phyloP scores from a whole-genome alignment of 2,113 vertebrate species.

The Cephalopterus ornatus region DNA sequence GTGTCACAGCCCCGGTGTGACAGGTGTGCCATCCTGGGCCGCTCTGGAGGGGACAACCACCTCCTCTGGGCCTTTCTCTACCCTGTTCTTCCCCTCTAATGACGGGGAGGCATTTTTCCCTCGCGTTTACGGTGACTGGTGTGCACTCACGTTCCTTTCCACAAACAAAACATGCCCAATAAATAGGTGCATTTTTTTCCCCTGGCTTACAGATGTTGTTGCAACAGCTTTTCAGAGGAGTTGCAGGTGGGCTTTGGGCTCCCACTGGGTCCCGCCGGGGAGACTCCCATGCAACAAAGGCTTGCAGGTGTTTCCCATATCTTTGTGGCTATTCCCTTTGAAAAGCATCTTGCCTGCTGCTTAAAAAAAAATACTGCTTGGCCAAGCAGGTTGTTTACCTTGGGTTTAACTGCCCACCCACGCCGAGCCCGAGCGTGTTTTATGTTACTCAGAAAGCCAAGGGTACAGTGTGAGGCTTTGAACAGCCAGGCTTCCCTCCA shows the following conservation, averaged over 20 bases:
- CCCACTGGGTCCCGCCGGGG: not conserved
- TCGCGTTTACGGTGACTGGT: accelerated
- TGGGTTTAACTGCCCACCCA: conserved; percentile 33
- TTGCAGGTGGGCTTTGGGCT: not conserved
- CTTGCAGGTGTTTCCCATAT: conserved; percentile 2
- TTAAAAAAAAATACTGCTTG: not conserved
- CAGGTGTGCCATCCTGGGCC: not conserved
- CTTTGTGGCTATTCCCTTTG: not conserved
- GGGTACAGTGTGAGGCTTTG: not conserved
- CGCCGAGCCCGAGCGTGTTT: not conserved
- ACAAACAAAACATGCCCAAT: accelerated
- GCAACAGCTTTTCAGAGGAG: not conserved
- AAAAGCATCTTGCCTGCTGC: not conserved
- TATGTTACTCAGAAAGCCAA: not conserved
- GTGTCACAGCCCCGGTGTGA: not conserved
- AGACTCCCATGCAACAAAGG: not conserved
- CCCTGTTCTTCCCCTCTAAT: not conserved
- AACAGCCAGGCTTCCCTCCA: not conserved
- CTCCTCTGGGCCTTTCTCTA: not conserved
- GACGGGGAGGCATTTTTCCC: not conserved
- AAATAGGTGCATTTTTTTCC: not conserved
- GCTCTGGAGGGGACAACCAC: not conserved
- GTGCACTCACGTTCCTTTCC: not conserved
- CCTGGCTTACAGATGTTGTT: not conserved
- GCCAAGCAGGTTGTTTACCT: not conserved